Base-by-base conservation (phyloP, 2,113 vertebrate species). In the Toxostoma redivivum region DNA sequence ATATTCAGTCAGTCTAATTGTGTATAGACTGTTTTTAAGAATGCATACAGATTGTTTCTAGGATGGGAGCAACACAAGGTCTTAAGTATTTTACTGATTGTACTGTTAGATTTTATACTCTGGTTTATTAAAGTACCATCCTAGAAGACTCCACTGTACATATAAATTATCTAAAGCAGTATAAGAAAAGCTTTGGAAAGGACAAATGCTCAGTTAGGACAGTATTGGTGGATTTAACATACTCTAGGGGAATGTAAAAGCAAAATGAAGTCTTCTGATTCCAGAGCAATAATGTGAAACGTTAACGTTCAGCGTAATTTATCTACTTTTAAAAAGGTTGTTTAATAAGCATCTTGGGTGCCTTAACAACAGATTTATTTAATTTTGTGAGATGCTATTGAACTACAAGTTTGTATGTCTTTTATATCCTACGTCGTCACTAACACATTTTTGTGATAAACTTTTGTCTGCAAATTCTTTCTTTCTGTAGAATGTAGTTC, bases 241-340 rank as follows among this genome's bases (percentile, higher is more conserved):
- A 86, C 72, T 88, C 87, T 37, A 94, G 81, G 47, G 96, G 12
- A 97, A 90, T 2, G 3, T 93, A 92, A 95, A 87, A 92, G 62
- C 88, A 95, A 95, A 92, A 95, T 91, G 27, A 97, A 92, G 67
- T 81, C 64, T 96, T 95, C 74, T 91, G 79, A 96, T 96, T 95
- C 93, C 76, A 47, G 53, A 79, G n/a, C 25, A 70, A 64, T 90
- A 97, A 94, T 7, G 12, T 11, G 28, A 95, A 94, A 81, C 42
- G 83, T 95, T 84, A 95, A 82, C 54, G 95, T 53, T 80, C 69
- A 95, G 22, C 76, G 81, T 69, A 67, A 96, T 91, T 96, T 94
- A 87, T 94, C 91, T 90, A 66, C 30, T 81, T 94, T 96, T 95
- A 76, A 58, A 85, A 95, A 91, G 73, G 56, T 64, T 93, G 44